Conservation (phyloP, 1,140 invertebrate species). For the Tetramorium alpestre region DNA sequence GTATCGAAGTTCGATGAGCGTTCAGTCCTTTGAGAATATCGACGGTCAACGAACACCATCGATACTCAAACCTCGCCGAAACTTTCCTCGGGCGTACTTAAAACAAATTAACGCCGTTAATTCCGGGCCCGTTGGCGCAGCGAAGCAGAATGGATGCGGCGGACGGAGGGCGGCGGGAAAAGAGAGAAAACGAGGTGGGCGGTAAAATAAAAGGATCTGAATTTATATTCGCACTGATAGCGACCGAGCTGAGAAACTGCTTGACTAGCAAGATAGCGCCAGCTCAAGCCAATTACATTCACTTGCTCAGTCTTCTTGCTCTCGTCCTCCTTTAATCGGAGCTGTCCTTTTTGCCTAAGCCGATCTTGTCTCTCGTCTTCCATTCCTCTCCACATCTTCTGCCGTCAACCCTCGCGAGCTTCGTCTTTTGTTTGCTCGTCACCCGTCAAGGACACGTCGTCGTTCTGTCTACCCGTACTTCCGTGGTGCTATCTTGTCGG, state of each 20-base stretch:
- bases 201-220: constrained; percentile 76
- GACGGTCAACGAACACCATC: constrained; percentile 66
- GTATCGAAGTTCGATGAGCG: constrained; percentile 24
- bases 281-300: constrained; percentile 83
- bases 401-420: not conserved
- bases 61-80: constrained; percentile 64
- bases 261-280: constrained; percentile 81
- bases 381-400: constrained; percentile 5
- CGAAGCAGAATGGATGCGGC: constrained; percentile 37
- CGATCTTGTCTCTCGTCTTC: constrained; percentile 51
- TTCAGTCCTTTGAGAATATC: constrained; percentile 48
- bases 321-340: constrained; percentile 46
- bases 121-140: constrained; percentile 57
- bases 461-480: not conserved
- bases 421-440: constrained; percentile 24
- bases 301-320: constrained; percentile 77
- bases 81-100: constrained; percentile 74
- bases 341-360: constrained; percentile 48
- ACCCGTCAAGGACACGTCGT: constrained; percentile 5
- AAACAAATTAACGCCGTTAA: constrained; percentile 82
- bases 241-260: constrained; percentile 81
- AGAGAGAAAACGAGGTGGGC: constrained; percentile 31
- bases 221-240: constrained; percentile 84
- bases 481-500: constrained; percentile 2
- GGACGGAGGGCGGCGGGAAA: constrained; percentile 19